phyloP scores from a whole-genome alignment of 1,140 invertebrate genomes.

The Popillia japonica region DNA sequence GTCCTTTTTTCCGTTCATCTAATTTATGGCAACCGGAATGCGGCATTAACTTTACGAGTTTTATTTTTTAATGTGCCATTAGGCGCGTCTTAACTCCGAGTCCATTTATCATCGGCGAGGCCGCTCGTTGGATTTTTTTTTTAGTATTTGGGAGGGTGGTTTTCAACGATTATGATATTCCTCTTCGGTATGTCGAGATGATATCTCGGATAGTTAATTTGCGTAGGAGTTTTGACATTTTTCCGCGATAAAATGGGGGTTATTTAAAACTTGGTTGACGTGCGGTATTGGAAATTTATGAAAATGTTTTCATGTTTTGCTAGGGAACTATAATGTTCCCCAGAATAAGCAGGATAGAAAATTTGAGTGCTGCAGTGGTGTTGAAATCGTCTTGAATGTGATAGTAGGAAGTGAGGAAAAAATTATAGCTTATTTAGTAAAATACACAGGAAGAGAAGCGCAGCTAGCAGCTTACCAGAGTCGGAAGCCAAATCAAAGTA shows the following conservation, averaged over 20 bases:
- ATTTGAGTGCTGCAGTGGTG: no score
- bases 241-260: background rate
- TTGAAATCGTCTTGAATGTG: no score
- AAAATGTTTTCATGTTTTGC: no score
- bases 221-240: background rate
- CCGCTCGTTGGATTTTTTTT: background rate
- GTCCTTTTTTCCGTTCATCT: background rate
- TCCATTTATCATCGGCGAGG: conserved; percentile 1
- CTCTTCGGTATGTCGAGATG: background rate
- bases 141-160: background rate
- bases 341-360: no score
- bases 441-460: no score
- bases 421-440: no score
- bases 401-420: no score
- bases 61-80: conserved; percentile 34
- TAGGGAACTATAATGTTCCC: no score
- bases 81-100: conserved; percentile 21
- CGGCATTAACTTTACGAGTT: conserved; percentile 28
- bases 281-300: no score
- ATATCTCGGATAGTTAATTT: background rate
- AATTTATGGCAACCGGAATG: conserved; percentile 20
- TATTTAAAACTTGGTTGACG: background rate
- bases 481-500: no score
- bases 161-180: conserved; percentile 10
- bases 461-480: no score